These are phyloP conservation scores for Heptranchias perlo DNA, from an alignment of 2,113 vertebrate genomes.

Conservation along the genomic window DNA sequence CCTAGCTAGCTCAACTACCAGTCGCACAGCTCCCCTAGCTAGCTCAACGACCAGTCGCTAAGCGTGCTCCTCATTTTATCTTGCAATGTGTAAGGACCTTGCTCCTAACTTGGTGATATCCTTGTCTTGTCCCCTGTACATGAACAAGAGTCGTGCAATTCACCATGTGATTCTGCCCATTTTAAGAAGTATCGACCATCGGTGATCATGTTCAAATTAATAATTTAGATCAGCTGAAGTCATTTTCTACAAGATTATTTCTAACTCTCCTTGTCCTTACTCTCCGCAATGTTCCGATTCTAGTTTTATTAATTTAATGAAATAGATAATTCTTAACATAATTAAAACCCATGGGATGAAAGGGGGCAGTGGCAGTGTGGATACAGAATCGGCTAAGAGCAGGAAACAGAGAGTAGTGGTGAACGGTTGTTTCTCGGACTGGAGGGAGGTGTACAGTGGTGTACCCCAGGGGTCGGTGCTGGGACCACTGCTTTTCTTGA, in stretches of 20 bases:
- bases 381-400: no score
- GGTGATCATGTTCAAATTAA: background rate
- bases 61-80: background rate
- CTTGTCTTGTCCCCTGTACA: background rate
- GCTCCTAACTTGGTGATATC: background rate
- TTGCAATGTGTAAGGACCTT: background rate
- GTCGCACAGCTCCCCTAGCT: no score
- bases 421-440: no score
- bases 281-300: background rate
- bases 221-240: background rate
- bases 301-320: background rate
- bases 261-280: background rate
- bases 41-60: no score
- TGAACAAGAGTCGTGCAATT: background rate
- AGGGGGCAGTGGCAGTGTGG: background rate
- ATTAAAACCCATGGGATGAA: background rate
- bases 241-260: no score
- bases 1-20: no score
- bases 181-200: background rate
- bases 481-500: no score
- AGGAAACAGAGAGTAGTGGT: no score
- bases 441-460: no score
- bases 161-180: background rate
- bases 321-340: background rate
- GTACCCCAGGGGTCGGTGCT: no score